phyloP scores from a whole-genome alignment of 2,113 vertebrate genomes.

The Heterocephalus glaber region DNA sequence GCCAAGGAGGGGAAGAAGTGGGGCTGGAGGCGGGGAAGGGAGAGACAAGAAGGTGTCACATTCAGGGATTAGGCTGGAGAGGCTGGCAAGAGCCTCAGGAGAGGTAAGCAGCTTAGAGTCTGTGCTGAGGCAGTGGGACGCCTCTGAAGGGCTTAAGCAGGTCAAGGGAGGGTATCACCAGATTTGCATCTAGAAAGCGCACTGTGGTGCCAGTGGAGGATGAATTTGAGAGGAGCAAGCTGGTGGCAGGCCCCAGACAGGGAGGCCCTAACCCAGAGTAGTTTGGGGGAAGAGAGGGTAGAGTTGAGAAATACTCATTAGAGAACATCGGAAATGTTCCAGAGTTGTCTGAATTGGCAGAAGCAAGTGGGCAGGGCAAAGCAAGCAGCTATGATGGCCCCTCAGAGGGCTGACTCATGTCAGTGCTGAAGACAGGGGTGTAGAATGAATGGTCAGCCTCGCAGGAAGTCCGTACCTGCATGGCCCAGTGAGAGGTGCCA shows the following conservation, averaged over 20 bases:
- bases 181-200: not conserved
- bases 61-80: not conserved
- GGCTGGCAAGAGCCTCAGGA: not conserved
- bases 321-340: not conserved
- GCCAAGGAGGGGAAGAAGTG: not conserved
- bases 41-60: not conserved
- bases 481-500: not conserved
- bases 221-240: not conserved
- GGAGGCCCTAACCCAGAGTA: not conserved
- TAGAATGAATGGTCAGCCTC: not conserved
- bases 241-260: not conserved
- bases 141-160: not conserved
- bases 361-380: not conserved
- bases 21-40: not conserved
- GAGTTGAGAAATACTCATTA: not conserved
- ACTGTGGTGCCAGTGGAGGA: not conserved
- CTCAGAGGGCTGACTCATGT: not conserved
- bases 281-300: too few relatives aligned
- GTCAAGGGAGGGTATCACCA: not conserved
- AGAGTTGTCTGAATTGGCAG: rapidly evolving
- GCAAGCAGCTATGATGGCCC: not conserved
- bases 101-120: not conserved
- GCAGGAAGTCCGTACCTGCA: not conserved
- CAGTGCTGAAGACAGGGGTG: not conserved
- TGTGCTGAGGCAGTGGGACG: not conserved